Evolutionary conservation across 23 tunicate species (phyloP), one percentile per base, ranked within the genome.

Genomic region (Phallusia fumigata): DNA sequence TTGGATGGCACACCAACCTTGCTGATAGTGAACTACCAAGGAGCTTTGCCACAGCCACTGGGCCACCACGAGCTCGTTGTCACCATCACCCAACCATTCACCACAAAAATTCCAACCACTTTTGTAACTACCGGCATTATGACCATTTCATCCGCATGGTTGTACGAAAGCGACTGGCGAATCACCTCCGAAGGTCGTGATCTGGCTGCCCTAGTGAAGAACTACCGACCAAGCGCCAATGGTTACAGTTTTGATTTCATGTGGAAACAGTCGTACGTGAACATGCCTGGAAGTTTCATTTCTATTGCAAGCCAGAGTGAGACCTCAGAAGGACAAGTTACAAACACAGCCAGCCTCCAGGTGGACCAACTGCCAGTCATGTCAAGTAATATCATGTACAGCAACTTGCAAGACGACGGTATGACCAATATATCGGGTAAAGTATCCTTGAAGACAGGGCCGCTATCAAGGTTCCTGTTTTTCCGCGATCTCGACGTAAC

Each of bases 161-260:
- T 79, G 64, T 87, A 92, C 83, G 75, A 53, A 52, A 92, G 97
- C 79, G 83, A 80, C 77, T 92, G 88, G 88, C 58, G 74, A 30
- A 92, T 92, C 28, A 65, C 78, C 36, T 77, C 85, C 21, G 65
- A 87, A 30, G 69, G 34, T 18, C 83, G 83, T 35, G 88, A 92
- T 33, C 74, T 87, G 44, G 91, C 80, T 53, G 65, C 75, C 13
- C 33, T 92, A 53, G 76, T 40, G 58, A 92, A 87, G 53, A 65
- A 75, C 34, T 83, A 72, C 79, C 31, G 30, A 19, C 64, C 75
- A 35, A 76, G 28, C 0, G 88, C 84, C 18, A 75, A 64, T 19
- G 85, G 77, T 13, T 80, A 52, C 72, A 64, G 32, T 0, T 19
- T 87, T 5, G 81, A 78, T 0, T 76, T 92, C 35, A 45, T 75